Base-by-base conservation (phyloP, 2,888 invertebrate species). In the Nymphalis polychloros region DNA sequence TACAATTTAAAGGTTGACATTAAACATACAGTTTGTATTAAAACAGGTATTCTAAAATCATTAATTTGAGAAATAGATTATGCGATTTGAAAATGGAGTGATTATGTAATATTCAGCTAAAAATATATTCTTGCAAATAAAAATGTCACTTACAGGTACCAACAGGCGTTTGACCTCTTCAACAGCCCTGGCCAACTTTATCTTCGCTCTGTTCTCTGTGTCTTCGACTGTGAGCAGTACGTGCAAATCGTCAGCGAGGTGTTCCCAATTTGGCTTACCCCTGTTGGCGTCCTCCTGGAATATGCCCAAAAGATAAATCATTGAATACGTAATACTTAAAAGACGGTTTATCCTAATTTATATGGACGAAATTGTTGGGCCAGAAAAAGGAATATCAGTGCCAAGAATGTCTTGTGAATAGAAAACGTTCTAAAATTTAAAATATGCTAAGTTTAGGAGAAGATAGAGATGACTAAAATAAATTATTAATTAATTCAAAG, bases 181-280 rank as follows among this genome's bases (percentile, higher is more conserved):
- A 57, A 98, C 97, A 60, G 99, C 99, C 82, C 98, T 95, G 81
- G 96, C 96, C 81, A 99, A 94, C 93, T 99, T 99, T 74, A 99
- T 93, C 87, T 97, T 97, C 75, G 98, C 98, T 84, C 99, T 95
- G 92, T 99, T 99, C 87, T 98, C 97, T 74, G 99, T 98, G 90
- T 99, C 99, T 93, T 99, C 99, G 41, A 99, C 99, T 78, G 99
- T 99, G 81, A 99, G 96, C 78, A 99, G 94, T 73, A 99, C 99
- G 92, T 99, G 99, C 68, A 99, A 94, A 83, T 99, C 99, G 87
- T 99, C 99, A 80, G 98, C 98, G 86, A 99, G 94, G 88, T 99
- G 99, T 90, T 99, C 99, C 99, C 99, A 99, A 93, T 99, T 99
- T 75, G 99, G 98, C 93, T 99, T 99, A 78, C 99, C 99, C 87